phyloP scores from a whole-genome alignment of 2,113 vertebrate genomes.

The Strigops habroptila region DNA sequence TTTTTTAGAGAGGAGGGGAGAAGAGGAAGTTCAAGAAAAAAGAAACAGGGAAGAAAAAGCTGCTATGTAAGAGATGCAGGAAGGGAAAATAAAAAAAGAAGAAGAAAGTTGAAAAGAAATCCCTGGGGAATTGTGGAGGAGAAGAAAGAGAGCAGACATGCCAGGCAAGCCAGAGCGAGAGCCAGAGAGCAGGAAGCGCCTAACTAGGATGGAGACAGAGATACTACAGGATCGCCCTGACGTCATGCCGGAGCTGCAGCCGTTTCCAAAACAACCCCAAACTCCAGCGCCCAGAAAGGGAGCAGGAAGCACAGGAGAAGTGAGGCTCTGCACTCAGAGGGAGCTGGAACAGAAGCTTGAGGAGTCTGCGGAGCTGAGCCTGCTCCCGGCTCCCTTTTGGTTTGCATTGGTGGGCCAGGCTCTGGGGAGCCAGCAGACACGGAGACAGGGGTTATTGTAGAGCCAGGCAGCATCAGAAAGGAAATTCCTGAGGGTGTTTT shows the following conservation, averaged over 20 bases:
- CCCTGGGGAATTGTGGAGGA: constrained; percentile 30
- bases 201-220: constrained; percentile 73
- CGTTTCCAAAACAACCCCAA: constrained; percentile 64
- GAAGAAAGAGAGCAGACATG: constrained; percentile 26
- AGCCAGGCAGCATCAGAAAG: constrained; percentile 30
- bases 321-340: neutral
- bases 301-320: neutral
- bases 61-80: neutral
- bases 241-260: constrained; percentile 58
- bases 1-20: neutral
- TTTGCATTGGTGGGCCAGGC: neutral
- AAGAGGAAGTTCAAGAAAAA: neutral
- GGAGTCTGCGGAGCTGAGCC: neutral
- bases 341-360: constrained; percentile 18
- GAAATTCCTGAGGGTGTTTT: constrained; percentile 54
- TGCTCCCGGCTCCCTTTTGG: neutral
- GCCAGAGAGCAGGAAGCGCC: constrained; percentile 67
- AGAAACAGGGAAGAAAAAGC: neutral
- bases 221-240: constrained; percentile 63
- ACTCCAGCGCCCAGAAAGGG: neutral
- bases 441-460: constrained; percentile 1
- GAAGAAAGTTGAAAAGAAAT: neutral
- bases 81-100: neutral
- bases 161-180: constrained; percentile 28
- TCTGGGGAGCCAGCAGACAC: neutral